Evolutionary conservation across 2,797 vertebrate genomes (phyloP), one percentile per base, ranked within the genome.

Genomic region (Leptodactylus fallax): DNA sequence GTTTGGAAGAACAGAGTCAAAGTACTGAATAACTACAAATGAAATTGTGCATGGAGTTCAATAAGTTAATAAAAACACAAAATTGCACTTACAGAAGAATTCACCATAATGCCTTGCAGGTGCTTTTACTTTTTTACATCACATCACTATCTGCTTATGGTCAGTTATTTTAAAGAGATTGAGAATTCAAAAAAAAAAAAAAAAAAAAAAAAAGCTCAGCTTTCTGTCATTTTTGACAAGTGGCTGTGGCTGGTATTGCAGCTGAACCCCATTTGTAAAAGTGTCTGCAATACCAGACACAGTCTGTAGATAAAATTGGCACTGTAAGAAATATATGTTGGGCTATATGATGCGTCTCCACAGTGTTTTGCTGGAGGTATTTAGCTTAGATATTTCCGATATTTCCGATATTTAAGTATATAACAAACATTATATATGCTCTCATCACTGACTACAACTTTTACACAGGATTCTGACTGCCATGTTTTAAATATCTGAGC

Each of bases 11-110:
- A 60, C 21, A 49, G 53, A 61, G 82, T 45, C 55, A 60, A 47
- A 56, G 53, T 27, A 56, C 6, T 74, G 47, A 74, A 74, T 74
- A 77, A 53, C 74, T 51, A 77, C 36, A 74, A 53, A 53, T 53
- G 49, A 53, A 77, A 53, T 23, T 13, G 55, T 79, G 77, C 0
- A 21, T 58, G 8, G 77, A 56, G 51, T 79, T 79, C 53, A 79
- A 79, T 58, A 56, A 58, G 53, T 27, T 56, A 56, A 79, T 17
- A 79, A 27, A 58, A 55, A 51, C 19, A 56, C 14, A 56, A 77
- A 58, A 79, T 79, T 56, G 53, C 21, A 55, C 51, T 78, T 78
- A 16, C 14, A 25, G 3, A 17, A 7, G 14, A 56, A 17, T 53
- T 21, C 8, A 58, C 23, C 9, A 56, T 36, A 51, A 19, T 23